These are phyloP conservation scores for Temnothorax nylanderi DNA, from an alignment of 1,140 invertebrate genomes.

Conservation along the genomic window DNA sequence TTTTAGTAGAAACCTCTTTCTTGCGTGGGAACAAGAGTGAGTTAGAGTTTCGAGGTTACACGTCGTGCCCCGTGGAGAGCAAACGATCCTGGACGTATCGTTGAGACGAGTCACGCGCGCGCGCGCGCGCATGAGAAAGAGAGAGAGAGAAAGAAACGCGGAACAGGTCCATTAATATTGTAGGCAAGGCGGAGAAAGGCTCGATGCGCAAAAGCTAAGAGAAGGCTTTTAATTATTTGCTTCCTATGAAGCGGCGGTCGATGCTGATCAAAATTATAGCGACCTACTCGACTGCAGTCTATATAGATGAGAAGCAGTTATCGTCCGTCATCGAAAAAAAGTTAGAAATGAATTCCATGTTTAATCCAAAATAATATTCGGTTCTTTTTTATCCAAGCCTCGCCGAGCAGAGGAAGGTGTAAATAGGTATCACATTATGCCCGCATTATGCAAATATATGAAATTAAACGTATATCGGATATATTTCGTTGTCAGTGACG, in stretches of 20 bases:
- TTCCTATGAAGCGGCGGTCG: slow-evolving; percentile 15
- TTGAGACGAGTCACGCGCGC: slow-evolving; percentile 39
- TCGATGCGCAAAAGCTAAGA: slow-evolving; percentile 11
- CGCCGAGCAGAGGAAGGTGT: not conserved
- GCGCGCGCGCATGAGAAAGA: not conserved
- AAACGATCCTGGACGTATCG: slow-evolving; percentile 30
- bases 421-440: not conserved
- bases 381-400: not conserved
- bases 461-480: not conserved
- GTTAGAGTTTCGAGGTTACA: slow-evolving; percentile 20
- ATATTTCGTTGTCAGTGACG: not conserved
- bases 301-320: slow-evolving; percentile 16
- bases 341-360: not conserved
- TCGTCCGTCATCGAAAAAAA: not conserved
- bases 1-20: slow-evolving; percentile 39
- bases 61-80: slow-evolving; percentile 15
- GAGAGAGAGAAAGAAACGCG: not conserved
- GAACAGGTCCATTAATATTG: slow-evolving; percentile 49
- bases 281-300: not conserved
- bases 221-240: slow-evolving; percentile 50
- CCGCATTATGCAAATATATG: not conserved
- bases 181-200: slow-evolving; percentile 35
- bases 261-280: slow-evolving; percentile 42
- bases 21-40: slow-evolving; percentile 31
- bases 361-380: not conserved